Base-by-base conservation (phyloP, 1,140 invertebrate species). In the Orchestia grillus region DNA sequence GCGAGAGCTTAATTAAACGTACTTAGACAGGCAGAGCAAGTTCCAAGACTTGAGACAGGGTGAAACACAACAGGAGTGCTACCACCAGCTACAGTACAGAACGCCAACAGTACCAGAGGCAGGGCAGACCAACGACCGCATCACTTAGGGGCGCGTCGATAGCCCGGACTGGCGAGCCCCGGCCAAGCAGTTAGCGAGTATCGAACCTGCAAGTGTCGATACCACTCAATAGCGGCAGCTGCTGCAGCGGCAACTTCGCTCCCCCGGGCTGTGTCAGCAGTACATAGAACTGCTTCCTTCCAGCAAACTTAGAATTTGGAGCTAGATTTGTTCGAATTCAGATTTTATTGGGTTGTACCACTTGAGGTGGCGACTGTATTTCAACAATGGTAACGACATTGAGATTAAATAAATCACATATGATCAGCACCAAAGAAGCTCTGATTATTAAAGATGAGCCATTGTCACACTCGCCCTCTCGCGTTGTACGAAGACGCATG, bases 151-250 rank as follows among this genome's bases (percentile, higher is more conserved):
- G 43, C 40, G 44, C 40, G 92, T 94, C 92, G 92, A 94, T 94
- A 94, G 43, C 92, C 6, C 6, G 88, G 41, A 77, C 62, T 77
- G 28, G 62, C 62, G 28, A 44, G 41, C 41, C 44, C 88, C 88
- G 88, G 88, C 88, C 88, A 44, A 40, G 43, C 92, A n/a, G 92
- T 94, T 94, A 94, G 92, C 44, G 92, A 94, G 92, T 94, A 94
- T 94, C 92, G 92, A 94, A 94, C 92, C 92, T 47, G 44, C 4
- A 94, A 94, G 92, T 94, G 92, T 94, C 92, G 92, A 94, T 94
- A 94, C 92, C 43, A 94, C 92, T 94, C 92, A 94, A 45, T 94
- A 45, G 62, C 28, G 62, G 62, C 62, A 77, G 62, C 62, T 77
- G 62, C 62, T 77, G 62, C 62, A 77, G 28, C 62, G 3, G 62